phyloP scores from a whole-genome alignment of 2,113 vertebrate genomes.

The Sapayoa aenigma region DNA sequence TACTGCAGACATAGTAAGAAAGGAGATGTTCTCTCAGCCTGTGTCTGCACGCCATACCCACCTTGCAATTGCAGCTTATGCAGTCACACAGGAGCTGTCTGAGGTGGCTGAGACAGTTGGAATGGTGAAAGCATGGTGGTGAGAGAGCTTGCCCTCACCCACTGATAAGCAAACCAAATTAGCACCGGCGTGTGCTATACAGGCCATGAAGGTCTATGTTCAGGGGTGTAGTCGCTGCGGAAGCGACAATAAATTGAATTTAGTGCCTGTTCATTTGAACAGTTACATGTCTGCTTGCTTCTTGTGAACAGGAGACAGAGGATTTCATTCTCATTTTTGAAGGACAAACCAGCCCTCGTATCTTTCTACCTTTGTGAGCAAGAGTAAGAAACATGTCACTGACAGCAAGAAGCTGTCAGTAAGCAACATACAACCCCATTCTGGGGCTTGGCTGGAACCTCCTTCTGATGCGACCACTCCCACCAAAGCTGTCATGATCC shows the following conservation, averaged over 20 bases:
- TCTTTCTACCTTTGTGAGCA: neutral
- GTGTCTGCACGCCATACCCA: rapidly evolving
- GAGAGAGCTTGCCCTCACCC: neutral
- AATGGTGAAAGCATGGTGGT: neutral
- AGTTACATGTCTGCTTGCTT: rapidly evolving
- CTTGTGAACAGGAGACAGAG: neutral
- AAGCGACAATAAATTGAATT: neutral
- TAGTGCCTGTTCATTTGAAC: neutral
- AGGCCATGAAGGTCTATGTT: neutral
- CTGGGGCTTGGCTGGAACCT: neutral
- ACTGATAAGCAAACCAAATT: neutral
- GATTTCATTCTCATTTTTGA: neutral
- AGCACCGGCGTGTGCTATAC: neutral
- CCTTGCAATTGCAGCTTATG: rapidly evolving
- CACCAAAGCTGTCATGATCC: neutral
- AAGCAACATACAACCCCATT: neutral
- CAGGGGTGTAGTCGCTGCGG: neutral
- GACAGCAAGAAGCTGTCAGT: neutral
- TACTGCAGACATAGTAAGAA: rapidly evolving
- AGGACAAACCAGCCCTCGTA: neutral
- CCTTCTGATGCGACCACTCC: neutral
- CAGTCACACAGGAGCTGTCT: rapidly evolving
- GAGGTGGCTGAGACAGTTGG: neutral
- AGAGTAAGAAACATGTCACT: neutral
- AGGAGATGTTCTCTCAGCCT: neutral